Base-by-base conservation (phyloP, 2,797 vertebrate genomes). In the Esox lucius region DNA sequence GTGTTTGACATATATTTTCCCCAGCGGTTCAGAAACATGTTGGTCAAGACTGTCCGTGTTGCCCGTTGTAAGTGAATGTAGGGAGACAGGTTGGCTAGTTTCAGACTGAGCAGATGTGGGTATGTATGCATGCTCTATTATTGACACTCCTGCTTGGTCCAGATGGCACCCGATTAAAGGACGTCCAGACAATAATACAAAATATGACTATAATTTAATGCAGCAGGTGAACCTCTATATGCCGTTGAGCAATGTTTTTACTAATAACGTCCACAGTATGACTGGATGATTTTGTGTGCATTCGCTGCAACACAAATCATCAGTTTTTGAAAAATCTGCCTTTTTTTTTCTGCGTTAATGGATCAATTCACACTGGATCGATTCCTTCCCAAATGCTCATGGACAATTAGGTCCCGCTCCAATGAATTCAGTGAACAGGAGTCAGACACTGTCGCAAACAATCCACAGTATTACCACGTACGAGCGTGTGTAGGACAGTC, bases 51-150 rank as follows among this genome's bases (percentile, higher is more conserved):
- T 81, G 76, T 81, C 81, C n/a, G 0, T 76, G 85, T 83, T 46
- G 68, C 82, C 19, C 75, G 76, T 75, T 80, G 51, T 19, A 56
- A 56, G 17, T n/a, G 51, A 85, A 79, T 61, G 65, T 72, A 86
- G 84, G 85, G 85, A 73, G 85, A 75, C 82, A 82, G 84, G 86
- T 86, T 90, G 85, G 80, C 85, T 73, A 72, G 80, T 87, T 77
- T 86, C 83, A 83, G 80, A 83, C 51, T 77, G 80, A 78, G 84
- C 76, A 84, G 78, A 78, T 87, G 83, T 85, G 71, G 76, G 75
- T 80, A 51, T 81, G 78, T 76, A 78, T 49, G 74, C 70, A 80
- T 86, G 74, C 80, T 84, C 85, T 75, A 78, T 74, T 69, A 73
- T 82, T 82, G 86, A 87, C 87, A 78, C 81, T 67, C 78, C 67